Conservation (phyloP, 2,797 vertebrate genomes). For the Oryzias dopingdopingensis region DNA sequence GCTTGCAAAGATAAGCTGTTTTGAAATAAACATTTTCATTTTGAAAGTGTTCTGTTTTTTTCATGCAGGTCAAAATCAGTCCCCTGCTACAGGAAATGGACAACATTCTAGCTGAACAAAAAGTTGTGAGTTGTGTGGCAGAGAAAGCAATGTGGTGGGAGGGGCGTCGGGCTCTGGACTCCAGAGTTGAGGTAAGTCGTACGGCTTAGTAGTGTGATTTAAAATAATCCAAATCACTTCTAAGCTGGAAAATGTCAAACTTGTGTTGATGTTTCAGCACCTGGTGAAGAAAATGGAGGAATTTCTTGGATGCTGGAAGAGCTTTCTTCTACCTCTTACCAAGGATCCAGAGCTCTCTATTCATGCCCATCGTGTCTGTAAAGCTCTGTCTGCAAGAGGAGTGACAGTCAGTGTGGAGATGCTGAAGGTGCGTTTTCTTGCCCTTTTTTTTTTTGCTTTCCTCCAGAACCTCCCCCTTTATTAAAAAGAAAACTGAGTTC, state of each 20-base stretch:
- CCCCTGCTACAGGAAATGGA: slow-evolving; percentile 84
- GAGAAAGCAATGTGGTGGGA: slow-evolving; percentile 91
- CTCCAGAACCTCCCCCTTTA: too few species aligned
- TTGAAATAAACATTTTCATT: background rate
- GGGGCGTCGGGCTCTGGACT: slow-evolving; percentile 81
- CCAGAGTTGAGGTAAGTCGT: slow-evolving; percentile 81
- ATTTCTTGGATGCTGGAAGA: slow-evolving; percentile 84
- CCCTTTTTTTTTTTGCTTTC: too few species aligned
- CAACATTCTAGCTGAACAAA: slow-evolving; percentile 83
- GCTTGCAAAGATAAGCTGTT: too few species aligned
- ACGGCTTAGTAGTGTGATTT: too few species aligned
- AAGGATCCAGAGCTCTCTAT: slow-evolving; percentile 61
- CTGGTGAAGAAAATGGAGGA: slow-evolving; percentile 81
- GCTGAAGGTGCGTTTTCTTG: slow-evolving; percentile 74
- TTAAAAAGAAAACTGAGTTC: background rate
- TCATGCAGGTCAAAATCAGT: slow-evolving; percentile 72
- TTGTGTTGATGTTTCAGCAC: slow-evolving; percentile 60
- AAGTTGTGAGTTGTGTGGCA: slow-evolving; percentile 79
- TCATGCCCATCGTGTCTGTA: slow-evolving; percentile 66
- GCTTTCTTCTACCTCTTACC: slow-evolving; percentile 74
- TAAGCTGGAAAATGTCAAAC: too few species aligned
- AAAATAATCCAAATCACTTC: too few species aligned
- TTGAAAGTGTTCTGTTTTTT: too few species aligned
- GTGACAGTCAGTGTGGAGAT: slow-evolving; percentile 67
- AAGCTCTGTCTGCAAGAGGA: slow-evolving; percentile 66